Conservation (phyloP, 92 coral and sea anemone species). For the Paramuricea clavata region DNA sequence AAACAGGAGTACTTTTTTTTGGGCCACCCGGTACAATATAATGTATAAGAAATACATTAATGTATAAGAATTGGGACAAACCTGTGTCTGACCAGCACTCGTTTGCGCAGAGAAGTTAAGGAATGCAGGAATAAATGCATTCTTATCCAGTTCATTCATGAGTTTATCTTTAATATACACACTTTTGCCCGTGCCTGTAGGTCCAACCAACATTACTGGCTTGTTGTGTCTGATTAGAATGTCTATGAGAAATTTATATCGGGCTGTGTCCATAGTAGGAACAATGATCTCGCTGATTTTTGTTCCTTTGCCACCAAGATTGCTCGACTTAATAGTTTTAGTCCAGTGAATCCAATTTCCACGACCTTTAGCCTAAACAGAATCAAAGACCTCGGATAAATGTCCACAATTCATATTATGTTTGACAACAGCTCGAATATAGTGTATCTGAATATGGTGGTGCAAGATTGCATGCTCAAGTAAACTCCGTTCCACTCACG, state of each 20-base stretch:
- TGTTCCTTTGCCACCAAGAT: slow-evolving; percentile 89
- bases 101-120: slow-evolving; percentile 99
- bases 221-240: slow-evolving; percentile 90
- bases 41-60: no score
- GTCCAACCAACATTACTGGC: slow-evolving; percentile 96
- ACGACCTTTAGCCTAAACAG: slow-evolving; percentile 88
- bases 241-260: slow-evolving; percentile 93
- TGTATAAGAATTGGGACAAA: slow-evolving; percentile 4
- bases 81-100: slow-evolving; percentile 98
- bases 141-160: slow-evolving; percentile 94
- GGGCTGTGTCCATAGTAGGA: slow-evolving; percentile 99
- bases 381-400: neutral
- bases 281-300: slow-evolving; percentile 94
- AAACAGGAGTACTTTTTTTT: no score
- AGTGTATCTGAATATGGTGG: no score
- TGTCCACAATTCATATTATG: neutral
- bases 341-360: slow-evolving; percentile 98
- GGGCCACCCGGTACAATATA: no score
- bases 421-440: no score
- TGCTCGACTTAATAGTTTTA: slow-evolving; percentile 86
- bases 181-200: slow-evolving; percentile 99
- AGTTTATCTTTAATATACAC: slow-evolving; percentile 97
- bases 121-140: slow-evolving; percentile 86
- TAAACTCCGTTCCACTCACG: no score
- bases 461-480: no score